Evolutionary conservation across 2,113 vertebrate genomes (phyloP).

Genomic region (Prietella phreatophila): DNA sequence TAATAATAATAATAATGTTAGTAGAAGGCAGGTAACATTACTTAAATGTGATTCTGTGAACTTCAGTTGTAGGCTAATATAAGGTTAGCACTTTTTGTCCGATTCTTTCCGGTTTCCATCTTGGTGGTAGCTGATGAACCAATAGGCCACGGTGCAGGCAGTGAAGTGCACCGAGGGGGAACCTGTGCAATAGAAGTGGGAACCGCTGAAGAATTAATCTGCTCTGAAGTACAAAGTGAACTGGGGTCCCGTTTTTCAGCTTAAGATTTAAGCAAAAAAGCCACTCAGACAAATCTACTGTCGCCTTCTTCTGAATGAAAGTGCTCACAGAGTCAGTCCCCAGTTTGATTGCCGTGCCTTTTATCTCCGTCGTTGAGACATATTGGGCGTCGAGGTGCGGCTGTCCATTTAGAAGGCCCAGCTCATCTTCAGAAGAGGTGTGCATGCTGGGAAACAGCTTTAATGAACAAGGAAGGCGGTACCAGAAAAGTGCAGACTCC

Average conservation of each 20-base stretch:
- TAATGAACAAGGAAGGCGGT: conserved; percentile 40
- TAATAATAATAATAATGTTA: background rate
- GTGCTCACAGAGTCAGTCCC: background rate
- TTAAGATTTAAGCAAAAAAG: background rate
- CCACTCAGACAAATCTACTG: background rate
- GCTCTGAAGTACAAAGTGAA: background rate
- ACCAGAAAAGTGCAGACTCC: conserved; percentile 30
- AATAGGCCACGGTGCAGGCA: conserved; percentile 17
- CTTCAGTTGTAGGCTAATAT: background rate
- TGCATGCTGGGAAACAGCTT: conserved; percentile 63
- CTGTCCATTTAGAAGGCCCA: background rate
- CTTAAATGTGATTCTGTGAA: background rate
- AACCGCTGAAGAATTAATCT: background rate
- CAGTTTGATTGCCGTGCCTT: background rate
- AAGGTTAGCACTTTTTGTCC: conserved; percentile 1
- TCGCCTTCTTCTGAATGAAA: background rate
- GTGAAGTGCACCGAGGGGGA: background rate
- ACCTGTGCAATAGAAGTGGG: background rate
- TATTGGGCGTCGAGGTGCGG: conserved; percentile 3
- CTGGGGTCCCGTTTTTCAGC: background rate
- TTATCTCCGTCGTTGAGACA: background rate
- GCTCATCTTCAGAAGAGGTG: background rate
- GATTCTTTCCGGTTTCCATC: background rate
- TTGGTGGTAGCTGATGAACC: background rate
- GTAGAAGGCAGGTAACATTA: background rate